Conservation (phyloP, 2,797 vertebrate species). For the Pipistrellus pipistrellus region DNA sequence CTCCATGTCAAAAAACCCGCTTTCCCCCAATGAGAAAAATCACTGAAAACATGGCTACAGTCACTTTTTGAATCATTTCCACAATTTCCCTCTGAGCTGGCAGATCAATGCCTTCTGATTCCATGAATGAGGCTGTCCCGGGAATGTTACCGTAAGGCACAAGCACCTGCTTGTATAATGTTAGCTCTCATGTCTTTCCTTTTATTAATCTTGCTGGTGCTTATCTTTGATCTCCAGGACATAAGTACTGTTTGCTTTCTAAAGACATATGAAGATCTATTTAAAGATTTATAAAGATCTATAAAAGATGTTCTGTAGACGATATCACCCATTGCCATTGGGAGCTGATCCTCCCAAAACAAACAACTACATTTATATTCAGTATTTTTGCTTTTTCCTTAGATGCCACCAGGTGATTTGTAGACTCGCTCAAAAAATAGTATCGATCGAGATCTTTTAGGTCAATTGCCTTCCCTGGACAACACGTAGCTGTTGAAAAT, state of each 20-base stretch:
- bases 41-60: not conserved
- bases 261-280: conserved; percentile 11
- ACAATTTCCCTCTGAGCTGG: not conserved
- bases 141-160: not conserved
- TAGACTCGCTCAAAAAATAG: not conserved
- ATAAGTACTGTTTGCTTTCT: not conserved
- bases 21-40: conserved; percentile 29
- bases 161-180: not conserved
- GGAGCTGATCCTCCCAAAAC: not conserved
- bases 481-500: not conserved
- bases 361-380: not conserved
- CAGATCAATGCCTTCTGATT: not conserved
- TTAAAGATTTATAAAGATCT: not conserved
- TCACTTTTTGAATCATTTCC: not conserved
- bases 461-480: not conserved
- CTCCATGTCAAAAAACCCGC: not conserved
- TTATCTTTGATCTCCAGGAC: not conserved
- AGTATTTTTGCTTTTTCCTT: conserved; percentile 9
- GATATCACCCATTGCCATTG: not conserved
- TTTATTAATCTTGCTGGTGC: not conserved
- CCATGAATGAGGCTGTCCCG: not conserved
- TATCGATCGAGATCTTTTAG: not conserved
- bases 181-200: not conserved
- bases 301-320: conserved; percentile 3
- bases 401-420: not conserved